phyloP scores from a whole-genome alignment of 2,113 vertebrate species.

The Caretta caretta region DNA sequence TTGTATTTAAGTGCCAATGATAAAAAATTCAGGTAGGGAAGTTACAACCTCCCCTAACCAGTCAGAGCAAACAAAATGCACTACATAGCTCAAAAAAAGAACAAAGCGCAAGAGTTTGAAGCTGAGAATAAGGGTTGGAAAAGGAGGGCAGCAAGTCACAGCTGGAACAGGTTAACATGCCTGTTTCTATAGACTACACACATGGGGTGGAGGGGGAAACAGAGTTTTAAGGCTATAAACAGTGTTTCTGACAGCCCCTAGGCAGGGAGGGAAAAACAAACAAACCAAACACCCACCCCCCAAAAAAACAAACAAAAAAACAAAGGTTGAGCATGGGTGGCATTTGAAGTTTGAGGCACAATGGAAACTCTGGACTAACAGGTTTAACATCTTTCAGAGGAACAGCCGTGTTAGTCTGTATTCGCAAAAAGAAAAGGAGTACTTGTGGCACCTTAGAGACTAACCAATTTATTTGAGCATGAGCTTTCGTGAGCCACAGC shows the following conservation, averaged over 20 bases:
- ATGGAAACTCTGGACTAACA: neutral
- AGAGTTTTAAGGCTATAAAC: neutral
- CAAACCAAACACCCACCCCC: no score
- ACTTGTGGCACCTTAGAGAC: no score
- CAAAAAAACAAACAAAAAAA: no score
- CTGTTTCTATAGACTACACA: neutral
- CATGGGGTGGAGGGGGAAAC: fast-evolving
- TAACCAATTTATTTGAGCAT: no score
- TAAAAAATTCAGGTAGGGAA: neutral
- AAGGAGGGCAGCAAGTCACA: neutral
- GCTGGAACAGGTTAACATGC: neutral
- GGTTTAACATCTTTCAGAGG: neutral
- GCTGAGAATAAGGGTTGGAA: neutral
- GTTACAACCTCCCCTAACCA: neutral
- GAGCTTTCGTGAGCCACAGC: no score
- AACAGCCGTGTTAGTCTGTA: no score
- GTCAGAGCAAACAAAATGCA: neutral
- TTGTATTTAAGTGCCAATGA: neutral
- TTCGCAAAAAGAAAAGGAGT: no score
- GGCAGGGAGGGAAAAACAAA: neutral
- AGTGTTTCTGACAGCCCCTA: neutral
- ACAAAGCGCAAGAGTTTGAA: neutral
- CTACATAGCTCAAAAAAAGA: neutral
- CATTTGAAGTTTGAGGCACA: neutral
- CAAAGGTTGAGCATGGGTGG: neutral